phyloP scores from a whole-genome alignment of 2,797 vertebrate species.

The Dendrocincla tyrannina region DNA sequence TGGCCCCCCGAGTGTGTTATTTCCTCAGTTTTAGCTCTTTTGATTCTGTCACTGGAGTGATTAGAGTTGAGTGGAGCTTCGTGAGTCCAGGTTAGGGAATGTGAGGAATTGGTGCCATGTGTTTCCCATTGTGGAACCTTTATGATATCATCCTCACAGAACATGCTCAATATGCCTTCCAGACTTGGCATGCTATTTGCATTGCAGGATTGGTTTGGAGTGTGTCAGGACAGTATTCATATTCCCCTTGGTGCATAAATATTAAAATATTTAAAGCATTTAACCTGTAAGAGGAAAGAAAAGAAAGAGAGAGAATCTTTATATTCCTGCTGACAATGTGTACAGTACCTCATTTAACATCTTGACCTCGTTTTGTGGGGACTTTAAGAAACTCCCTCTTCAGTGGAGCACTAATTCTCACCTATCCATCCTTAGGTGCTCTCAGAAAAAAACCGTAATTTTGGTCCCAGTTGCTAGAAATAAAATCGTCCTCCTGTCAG shows the following conservation, averaged over 20 bases:
- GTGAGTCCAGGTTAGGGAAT: slow-evolving; percentile 27
- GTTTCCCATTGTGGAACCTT: slow-evolving; percentile 59
- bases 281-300: neutral
- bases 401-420: neutral
- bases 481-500: neutral
- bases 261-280: slow-evolving; percentile 22
- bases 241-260: neutral
- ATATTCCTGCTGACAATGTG: neutral
- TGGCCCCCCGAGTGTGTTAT: neutral
- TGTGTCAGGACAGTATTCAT: neutral
- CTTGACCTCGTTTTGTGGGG: neutral
- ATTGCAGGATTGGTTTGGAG: slow-evolving; percentile 8
- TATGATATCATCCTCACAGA: slow-evolving; percentile 56
- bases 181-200: slow-evolving; percentile 39
- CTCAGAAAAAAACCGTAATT: neutral
- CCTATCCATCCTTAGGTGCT: neutral
- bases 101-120: slow-evolving; percentile 61
- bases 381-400: neutral
- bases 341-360: neutral
- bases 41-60: slow-evolving; percentile 38
- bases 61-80: slow-evolving; percentile 29
- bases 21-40: slow-evolving; percentile 20
- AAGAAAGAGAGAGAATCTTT: neutral
- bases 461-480: neutral
- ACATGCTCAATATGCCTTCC: slow-evolving; percentile 70